Percentiles rank a stretch among this genome's conserved stretches.
Conservation (phyloP, 2,888 invertebrate genomes). For the Oxycera nigricornis region DNA sequence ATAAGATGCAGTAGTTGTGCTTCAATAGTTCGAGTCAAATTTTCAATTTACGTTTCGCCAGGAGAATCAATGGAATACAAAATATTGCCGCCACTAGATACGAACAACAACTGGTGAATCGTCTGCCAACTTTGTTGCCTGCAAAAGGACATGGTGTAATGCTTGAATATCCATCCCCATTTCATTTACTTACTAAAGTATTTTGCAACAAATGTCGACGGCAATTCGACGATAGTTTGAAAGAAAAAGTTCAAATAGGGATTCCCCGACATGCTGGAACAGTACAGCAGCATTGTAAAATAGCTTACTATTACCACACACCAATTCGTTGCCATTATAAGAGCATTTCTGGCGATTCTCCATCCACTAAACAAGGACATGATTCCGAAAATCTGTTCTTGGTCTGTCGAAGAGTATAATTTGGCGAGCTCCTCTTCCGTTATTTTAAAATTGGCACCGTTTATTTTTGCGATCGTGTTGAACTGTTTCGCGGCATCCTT, state of each 20-base stretch:
- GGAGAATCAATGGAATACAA: slow-evolving; percentile 61
- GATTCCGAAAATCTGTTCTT: slow-evolving; percentile 63
- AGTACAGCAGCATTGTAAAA: slow-evolving; percentile 64
- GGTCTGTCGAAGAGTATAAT: slow-evolving; percentile 57
- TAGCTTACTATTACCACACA: slow-evolving; percentile 64
- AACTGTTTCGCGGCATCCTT: slow-evolving; percentile 64
- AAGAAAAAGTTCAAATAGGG: slow-evolving; percentile 72
- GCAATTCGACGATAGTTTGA: slow-evolving; percentile 70
- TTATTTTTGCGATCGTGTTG: slow-evolving; percentile 65
- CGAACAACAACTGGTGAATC: slow-evolving; percentile 63
- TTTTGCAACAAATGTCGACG: slow-evolving; percentile 68
- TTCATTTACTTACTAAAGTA: slow-evolving; percentile 58
- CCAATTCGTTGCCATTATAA: slow-evolving; percentile 66
- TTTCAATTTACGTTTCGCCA: slow-evolving; percentile 60
- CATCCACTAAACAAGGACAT: slow-evolving; percentile 67
- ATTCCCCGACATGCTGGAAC: slow-evolving; percentile 67
- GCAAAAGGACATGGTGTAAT: not conserved
- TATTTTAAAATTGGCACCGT: slow-evolving; percentile 62
- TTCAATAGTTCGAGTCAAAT: not conserved
- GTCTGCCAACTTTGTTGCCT: slow-evolving; percentile 65
- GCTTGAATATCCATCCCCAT: not conserved
- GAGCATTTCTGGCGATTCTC: slow-evolving; percentile 66
- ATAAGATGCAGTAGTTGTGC: not conserved
- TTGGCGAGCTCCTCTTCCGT: slow-evolving; percentile 61
- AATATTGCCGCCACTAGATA: slow-evolving; percentile 61